Base-by-base conservation (phyloP, 2,888 invertebrate genomes). In the Onthophagus sagittarius region DNA sequence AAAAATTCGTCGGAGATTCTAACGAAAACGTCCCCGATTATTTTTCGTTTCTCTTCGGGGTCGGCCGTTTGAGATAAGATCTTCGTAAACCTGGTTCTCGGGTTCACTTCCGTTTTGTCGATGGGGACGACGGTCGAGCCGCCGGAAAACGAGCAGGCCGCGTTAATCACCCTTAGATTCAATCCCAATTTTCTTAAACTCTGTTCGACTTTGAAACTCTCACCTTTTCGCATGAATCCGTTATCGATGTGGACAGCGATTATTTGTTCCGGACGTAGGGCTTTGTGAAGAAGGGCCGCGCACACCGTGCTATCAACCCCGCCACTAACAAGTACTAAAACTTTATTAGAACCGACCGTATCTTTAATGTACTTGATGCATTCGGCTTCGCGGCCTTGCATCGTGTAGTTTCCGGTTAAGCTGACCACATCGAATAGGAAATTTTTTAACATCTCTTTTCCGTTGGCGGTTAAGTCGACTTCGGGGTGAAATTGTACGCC, bases 221-320 rank as follows among this genome's bases (percentile, higher is more conserved):
- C 99, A 80, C 95, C 92, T 86, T 97, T 96, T 77, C 99, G 90
- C 98, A 99, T 98, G 85, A 99, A 99, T 72, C 99, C 99, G 85
- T 99, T 99, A 86, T 99, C 98, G 80, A 99, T 96, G 87, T 99
- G 99, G 77, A 99, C 90, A 32, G 98, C 98, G 81, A 98, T 95
- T 74, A 99, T 92, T 86, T 97, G 96, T 80, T 95, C 94, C 80
- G 93, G 92, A 75, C 91, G 90, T 70, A 99, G 88, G 7, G 99
- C 97, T 84, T 94, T 94, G 84, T 95, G 93, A 71, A 99, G 88
- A 75, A 99, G 87, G 15, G 98, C 98, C 31, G 98, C 98, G 87
- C 99, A 99, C 7, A 99, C 99, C n/a, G 99, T 97, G 0, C 99
- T 99, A 87, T 99, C 99, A 4, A 99, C 99, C 31, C 99, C 99